Base-by-base conservation (phyloP, 2,888 invertebrate species). In the Xylocampa areola region DNA sequence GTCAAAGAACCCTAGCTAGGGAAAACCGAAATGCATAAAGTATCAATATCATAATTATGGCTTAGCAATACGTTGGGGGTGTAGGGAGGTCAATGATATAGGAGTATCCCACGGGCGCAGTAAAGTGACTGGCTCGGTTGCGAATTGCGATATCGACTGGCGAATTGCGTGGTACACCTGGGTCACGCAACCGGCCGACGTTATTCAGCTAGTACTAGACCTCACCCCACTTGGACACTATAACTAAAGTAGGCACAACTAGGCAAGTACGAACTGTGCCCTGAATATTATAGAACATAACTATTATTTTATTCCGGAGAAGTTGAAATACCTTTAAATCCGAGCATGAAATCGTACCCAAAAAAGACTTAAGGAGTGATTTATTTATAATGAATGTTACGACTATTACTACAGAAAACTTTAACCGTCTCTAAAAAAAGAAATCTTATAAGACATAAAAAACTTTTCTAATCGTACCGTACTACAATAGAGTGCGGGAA, bases 51-150 rank as follows among this genome's bases (percentile, higher is more conserved):
- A 60, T 71, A 68, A 73, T 68, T 64, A 60, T 53, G 60, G 63
- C 36, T 68, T 55, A 68, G 69, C 45, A 68, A 55, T 48, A 45
- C 47, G 30, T 41, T 32, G 40, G 73, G 52, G 54, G 45, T 41
- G 47, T 13, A 37, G 29, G 11, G 71, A 33, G 64, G 50, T 35
- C 21, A 59, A 58, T 76, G 83, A 85, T 85, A 80, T 83, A 80
- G 78, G 74, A 81, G 79, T 19, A 66, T 84, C 87, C 86, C 87
- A 65, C 57, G 87, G 85, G 89, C 67, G 83, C 77, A 76, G 77
- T 88, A 86, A 84, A 83, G 75, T 75, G 86, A 77, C 80, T 80
- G 83, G 79, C 73, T 80, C 79, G 79, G 79, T 74, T 73, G 77
- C 78, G 78, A 80, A 82, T 78, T 77, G 79, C 82, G 81, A 81